Conservation (phyloP, 1,140 invertebrate species). For the Nilaparvata lugens region DNA sequence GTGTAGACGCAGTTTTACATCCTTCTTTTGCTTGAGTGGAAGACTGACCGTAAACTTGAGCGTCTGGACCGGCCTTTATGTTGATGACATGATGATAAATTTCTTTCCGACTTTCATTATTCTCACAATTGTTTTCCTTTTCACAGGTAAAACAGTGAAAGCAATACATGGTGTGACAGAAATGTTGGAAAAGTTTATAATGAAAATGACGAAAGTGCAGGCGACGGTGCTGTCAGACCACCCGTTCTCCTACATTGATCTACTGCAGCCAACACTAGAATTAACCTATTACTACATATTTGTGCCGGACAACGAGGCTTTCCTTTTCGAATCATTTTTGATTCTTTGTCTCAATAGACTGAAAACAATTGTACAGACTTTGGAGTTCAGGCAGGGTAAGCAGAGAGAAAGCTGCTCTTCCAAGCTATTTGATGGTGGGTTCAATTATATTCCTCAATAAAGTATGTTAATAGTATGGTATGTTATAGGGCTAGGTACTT, state of each 20-base stretch:
- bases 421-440: neutral
- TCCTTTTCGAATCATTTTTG: conserved; percentile 73
- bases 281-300: conserved; percentile 81
- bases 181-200: conserved; percentile 68
- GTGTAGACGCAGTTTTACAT: too few species aligned
- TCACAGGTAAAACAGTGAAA: conserved; percentile 46
- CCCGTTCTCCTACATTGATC: conserved; percentile 66
- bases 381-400: conserved; percentile 43
- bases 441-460: too few species aligned
- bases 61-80: too few species aligned
- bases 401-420: too few species aligned
- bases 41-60: too few species aligned
- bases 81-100: too few species aligned
- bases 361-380: conserved; percentile 50
- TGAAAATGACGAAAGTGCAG: conserved; percentile 69
- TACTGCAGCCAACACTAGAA: conserved; percentile 67
- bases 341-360: conserved; percentile 86
- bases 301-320: conserved; percentile 60
- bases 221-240: conserved; percentile 64
- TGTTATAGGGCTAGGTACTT: too few species aligned
- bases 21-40: too few species aligned
- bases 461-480: too few species aligned
- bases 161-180: conserved; percentile 43
- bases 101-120: too few species aligned
- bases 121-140: too few species aligned